Evolutionary conservation across 2,797 vertebrate genomes (phyloP), one percentile per base, ranked within the genome.

Genomic region (Odontamblyopus rebecca): DNA sequence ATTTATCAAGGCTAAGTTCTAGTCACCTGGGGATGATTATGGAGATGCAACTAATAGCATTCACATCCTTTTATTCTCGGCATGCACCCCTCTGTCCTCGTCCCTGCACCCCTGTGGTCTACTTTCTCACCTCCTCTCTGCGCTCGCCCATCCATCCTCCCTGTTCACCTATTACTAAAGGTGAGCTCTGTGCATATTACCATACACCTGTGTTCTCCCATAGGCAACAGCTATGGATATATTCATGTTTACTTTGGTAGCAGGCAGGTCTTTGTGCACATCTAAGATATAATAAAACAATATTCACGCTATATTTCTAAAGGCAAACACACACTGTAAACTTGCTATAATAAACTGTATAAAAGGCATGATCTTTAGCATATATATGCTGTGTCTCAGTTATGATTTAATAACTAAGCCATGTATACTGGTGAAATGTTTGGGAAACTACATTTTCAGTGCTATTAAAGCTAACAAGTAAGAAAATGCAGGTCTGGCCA

Each of bases 1-100:
- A 90, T 92, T 92, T 89, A 91, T 92, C 89, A 92, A 91, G 85
- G 84, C 89, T 92, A 92, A 90, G 82, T 91, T 89, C 80, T 71
- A 82, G 81, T 90, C 91, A 91, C 87, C 86, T 85, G 87, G 89
- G 91, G 84, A 92, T 89, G 89, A 90, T 91, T 91, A 92, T 85
- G 81, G 79, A 87, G 88, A 91, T 90, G 85, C 77, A 89, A 87
- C 85, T 90, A 91, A 91, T 88, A 90, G 88, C 81, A 84, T 74
- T 86, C 83, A 79, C 83, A 82, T 88, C 77, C 81, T 70, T 85
- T 88, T 86, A 86, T 88, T 89, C 84, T 83, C 79, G 76, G 82
- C 82, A 74, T 75, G 74, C 72, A 77, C 72, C 74, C 79, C 48
- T 75, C 76, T 81, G 67, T 83, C 75, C 65, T 75, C 66, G 61